Evolutionary conservation across 64 coral and sea anemone genomes (phyloP).

Genomic region (Astreopora myriophthalma): DNA sequence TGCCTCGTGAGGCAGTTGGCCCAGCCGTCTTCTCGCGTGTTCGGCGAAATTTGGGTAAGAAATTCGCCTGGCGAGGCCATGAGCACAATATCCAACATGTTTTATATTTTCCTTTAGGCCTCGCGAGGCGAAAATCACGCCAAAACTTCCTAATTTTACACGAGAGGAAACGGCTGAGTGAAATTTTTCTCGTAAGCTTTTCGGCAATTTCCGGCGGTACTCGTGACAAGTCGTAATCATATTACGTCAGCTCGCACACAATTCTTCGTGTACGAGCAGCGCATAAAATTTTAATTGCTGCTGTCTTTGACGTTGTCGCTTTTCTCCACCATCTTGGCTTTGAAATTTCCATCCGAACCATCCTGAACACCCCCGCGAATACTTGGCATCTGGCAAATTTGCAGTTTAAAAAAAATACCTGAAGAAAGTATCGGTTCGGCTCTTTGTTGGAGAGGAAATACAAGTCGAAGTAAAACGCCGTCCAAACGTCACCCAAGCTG

Average conservation of each 20-base stretch:
- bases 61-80: too few species aligned
- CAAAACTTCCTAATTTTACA: neutral
- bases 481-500: slow-evolving; percentile 86
- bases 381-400: neutral
- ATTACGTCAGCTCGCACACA: slow-evolving; percentile 69
- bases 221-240: slow-evolving; percentile 55
- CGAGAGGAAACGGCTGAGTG: neutral
- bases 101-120: too few species aligned
- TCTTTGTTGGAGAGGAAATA: slow-evolving; percentile 19
- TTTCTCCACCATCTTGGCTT: slow-evolving; percentile 90
- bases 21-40: too few species aligned
- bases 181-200: too few species aligned
- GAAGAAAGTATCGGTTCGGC: neutral
- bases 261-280: slow-evolving; percentile 75
- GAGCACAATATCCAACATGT: too few species aligned
- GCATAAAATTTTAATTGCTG: slow-evolving; percentile 98
- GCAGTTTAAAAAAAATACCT: neutral
- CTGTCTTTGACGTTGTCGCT: slow-evolving; percentile 97
- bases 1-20: too few species aligned
- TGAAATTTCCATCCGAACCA: slow-evolving; percentile 87
- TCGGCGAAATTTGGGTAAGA: too few species aligned
- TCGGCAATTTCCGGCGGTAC: slow-evolving; percentile 49
- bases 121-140: too few species aligned
- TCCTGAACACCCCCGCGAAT: slow-evolving; percentile 68
- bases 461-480: slow-evolving; percentile 37